These are phyloP conservation scores for Melopsittacus undulatus DNA, from an alignment of 2,797 vertebrate genomes.

Conservation along the genomic window DNA sequence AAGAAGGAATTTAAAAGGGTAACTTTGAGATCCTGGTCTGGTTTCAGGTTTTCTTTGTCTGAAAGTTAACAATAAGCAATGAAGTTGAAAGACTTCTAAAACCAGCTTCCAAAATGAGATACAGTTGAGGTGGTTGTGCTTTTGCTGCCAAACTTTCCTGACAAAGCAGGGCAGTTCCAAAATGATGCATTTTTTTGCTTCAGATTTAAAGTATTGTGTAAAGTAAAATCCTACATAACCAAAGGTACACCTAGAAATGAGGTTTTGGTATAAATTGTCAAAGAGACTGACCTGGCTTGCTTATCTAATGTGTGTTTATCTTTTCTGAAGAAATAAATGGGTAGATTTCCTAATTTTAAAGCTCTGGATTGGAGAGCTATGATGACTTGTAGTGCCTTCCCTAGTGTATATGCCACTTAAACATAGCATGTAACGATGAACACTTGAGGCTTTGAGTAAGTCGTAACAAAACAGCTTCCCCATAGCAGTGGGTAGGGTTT, in stretches of 20 bases:
- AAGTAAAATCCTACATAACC: constrained; percentile 10
- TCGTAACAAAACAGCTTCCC: neutral
- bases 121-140: neutral
- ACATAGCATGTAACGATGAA: neutral
- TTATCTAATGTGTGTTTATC: neutral
- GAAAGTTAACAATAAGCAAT: constrained; percentile 41
- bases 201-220: neutral
- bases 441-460: neutral
- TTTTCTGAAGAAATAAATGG: neutral
- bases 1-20: constrained; percentile 71
- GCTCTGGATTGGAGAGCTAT: neutral
- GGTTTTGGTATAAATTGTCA: neutral
- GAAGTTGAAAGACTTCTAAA: constrained; percentile 39
- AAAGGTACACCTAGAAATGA: neutral
- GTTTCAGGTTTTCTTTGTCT: constrained; percentile 70
- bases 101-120: constrained; percentile 14
- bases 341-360: neutral
- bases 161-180: constrained; percentile 18
- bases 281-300: neutral
- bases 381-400: neutral
- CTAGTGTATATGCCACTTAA: neutral
- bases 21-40: constrained; percentile 71
- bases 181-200: neutral
- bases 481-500: constrained; percentile 25
- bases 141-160: neutral